Conservation (phyloP, 23 tunicate species). For the Ciona savignyi region DNA sequence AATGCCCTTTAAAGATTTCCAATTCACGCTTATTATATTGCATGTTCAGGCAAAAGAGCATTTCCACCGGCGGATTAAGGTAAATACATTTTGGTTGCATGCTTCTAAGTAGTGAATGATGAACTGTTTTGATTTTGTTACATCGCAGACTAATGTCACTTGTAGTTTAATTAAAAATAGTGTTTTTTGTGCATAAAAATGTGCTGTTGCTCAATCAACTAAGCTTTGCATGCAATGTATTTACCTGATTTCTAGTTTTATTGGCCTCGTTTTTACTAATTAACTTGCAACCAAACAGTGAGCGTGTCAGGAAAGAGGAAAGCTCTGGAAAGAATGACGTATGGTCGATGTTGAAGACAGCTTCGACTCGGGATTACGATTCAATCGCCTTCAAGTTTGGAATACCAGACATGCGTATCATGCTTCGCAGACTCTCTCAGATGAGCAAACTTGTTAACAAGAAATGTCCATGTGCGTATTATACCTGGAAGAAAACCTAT, state of each 20-base stretch:
- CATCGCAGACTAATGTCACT: neutral
- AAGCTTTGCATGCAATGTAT: neutral
- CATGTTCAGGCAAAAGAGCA: conserved; percentile 11
- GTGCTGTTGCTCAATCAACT: neutral
- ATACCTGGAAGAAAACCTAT: too few relatives aligned
- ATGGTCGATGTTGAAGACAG: conserved; percentile 84
- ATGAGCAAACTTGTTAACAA: conserved; percentile 67
- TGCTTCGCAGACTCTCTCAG: conserved; percentile 73
- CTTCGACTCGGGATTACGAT: conserved; percentile 90
- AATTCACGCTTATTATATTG: neutral
- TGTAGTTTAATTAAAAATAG: neutral
- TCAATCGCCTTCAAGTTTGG: conserved; percentile 93
- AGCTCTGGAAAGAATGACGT: conserved; percentile 44
- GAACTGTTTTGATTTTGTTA: neutral
- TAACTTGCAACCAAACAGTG: conserved; percentile 17
- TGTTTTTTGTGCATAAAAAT: neutral
- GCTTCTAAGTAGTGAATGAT: too few relatives aligned
- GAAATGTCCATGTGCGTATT: conserved; percentile 80
- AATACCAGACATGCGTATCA: conserved; percentile 68
- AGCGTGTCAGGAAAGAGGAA: conserved; percentile 54
- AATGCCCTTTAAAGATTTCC: too few relatives aligned
- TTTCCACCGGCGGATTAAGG: conserved; percentile 10
- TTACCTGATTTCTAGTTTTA: too few relatives aligned
- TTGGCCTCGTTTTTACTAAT: too few relatives aligned
- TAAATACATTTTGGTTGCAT: too few relatives aligned